A percentile compares a stretch with the other conserved stretches of the same genome.
Conservation (phyloP, 2,888 invertebrate genomes). For the Tetramorium bicarinatum region DNA sequence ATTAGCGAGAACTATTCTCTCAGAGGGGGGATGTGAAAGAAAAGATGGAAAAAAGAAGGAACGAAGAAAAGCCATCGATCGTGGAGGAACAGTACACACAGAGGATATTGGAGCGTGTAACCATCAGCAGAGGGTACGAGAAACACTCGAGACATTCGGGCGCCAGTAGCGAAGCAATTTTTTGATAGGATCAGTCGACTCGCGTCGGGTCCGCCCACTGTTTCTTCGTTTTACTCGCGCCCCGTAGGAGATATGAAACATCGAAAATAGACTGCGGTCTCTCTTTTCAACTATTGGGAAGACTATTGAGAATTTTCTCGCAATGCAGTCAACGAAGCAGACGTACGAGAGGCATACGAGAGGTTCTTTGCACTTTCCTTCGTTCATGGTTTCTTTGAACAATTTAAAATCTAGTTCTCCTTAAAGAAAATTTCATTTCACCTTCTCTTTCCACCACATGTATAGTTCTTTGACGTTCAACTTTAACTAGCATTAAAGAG, state of each 20-base stretch:
- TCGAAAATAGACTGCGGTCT: conserved; percentile 72
- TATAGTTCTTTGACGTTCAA: neutral
- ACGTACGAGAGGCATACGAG: neutral
- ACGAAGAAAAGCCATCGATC: conserved; percentile 55
- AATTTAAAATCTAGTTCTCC: conserved; percentile 16
- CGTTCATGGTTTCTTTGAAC: conserved; percentile 12
- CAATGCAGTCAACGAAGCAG: conserved; percentile 58
- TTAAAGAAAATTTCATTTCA: neutral
- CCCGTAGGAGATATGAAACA: conserved; percentile 68
- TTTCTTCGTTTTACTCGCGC: conserved; percentile 73
- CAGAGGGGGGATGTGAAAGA: neutral
- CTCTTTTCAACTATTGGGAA: conserved; percentile 63
- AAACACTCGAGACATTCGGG: conserved; percentile 71
- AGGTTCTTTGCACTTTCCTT: neutral
- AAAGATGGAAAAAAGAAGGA: neutral
- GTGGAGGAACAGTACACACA: conserved; percentile 59
- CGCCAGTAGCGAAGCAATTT: conserved; percentile 82
- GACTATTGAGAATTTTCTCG: conserved; percentile 68
- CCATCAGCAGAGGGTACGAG: conserved; percentile 52
- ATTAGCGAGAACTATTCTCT: conserved; percentile 24
- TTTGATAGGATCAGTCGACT: conserved; percentile 82
- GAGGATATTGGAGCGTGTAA: conserved; percentile 71
- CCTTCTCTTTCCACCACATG: neutral
- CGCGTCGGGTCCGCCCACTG: conserved; percentile 66
- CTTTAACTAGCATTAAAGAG: neutral